Percentiles rank a stretch among this genome's conserved stretches.
Conservation (phyloP, 2,888 invertebrate genomes). For the Latrodectus hesperus region DNA sequence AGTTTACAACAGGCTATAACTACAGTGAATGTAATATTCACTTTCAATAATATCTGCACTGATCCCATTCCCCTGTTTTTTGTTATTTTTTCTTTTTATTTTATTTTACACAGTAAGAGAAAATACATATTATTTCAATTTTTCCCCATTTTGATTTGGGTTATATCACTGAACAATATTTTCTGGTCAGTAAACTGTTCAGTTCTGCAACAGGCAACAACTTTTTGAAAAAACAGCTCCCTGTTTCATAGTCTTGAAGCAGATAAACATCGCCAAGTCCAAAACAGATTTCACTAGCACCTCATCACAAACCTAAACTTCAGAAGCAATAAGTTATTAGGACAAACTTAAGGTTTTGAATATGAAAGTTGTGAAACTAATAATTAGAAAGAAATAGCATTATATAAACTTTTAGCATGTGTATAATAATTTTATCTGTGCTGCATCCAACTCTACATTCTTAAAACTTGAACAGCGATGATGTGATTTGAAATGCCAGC, state of each 20-base stretch:
- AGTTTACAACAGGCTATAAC: conserved; percentile 68
- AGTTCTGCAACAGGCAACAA: conserved; percentile 66
- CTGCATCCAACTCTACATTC: not conserved
- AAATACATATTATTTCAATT: conserved; percentile 58
- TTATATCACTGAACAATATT: conserved; percentile 54
- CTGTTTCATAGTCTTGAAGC: conserved; percentile 54
- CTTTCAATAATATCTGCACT: conserved; percentile 59
- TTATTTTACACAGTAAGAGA: conserved; percentile 58
- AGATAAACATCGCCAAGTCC: conserved; percentile 16
- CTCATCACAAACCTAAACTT: conserved; percentile 9
- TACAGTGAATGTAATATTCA: conserved; percentile 67
- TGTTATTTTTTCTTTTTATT: not conserved
- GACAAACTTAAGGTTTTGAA: not conserved
- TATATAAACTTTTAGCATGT: too few relatives aligned
- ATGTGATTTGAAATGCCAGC: conserved; percentile 42
- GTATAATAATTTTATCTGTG: not conserved
- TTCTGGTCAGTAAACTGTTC: conserved; percentile 58
- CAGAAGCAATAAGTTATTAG: conserved; percentile 16
- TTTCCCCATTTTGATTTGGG: conserved; percentile 60
- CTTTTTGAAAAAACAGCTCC: conserved; percentile 58
- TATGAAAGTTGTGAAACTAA: not conserved
- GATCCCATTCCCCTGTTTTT: conserved; percentile 59
- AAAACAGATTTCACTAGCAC: conserved; percentile 35
- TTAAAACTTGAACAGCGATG: not conserved
- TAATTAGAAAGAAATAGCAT: too few relatives aligned